Conservation (phyloP, 2,113 vertebrate genomes). For the Argyrosomus japonicus region DNA sequence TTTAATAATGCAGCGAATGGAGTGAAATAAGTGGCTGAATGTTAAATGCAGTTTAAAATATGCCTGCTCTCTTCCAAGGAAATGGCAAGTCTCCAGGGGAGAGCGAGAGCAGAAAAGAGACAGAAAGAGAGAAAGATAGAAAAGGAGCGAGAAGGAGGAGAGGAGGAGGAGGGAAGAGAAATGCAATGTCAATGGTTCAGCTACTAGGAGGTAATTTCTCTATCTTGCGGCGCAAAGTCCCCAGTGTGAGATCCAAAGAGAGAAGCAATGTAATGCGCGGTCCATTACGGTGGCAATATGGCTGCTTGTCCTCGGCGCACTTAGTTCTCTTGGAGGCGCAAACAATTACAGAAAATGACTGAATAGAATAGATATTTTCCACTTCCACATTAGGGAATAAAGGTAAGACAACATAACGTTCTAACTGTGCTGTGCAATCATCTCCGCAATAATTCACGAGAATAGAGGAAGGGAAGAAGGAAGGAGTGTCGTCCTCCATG, state of each 20-base stretch:
- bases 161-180: conserved; percentile 25
- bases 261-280: conserved; percentile 34
- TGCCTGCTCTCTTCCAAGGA: conserved; percentile 65
- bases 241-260: conserved; percentile 52
- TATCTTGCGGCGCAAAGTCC: conserved; percentile 44
- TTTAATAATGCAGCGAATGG: conserved; percentile 73
- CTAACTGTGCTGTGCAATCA: background rate
- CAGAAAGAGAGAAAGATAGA: conserved; percentile 26
- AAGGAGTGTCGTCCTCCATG: background rate
- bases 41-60: conserved; percentile 79
- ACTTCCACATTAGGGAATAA: conserved; percentile 38
- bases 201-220: conserved; percentile 67
- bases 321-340: conserved; percentile 49
- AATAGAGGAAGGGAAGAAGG: background rate
- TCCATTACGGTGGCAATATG: conserved; percentile 54
- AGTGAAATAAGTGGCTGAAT: conserved; percentile 71
- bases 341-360: conserved; percentile 62
- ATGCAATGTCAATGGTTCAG: conserved; percentile 63
- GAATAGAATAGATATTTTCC: conserved; percentile 33
- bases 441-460: conserved; percentile 1
- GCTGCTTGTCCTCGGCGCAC: conserved; percentile 42
- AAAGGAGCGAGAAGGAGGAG: conserved; percentile 13
- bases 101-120: conserved; percentile 8
- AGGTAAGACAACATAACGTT: conserved; percentile 16
- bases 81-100: conserved; percentile 64